Evolutionary conservation across 2,888 invertebrate genomes (phyloP), one percentile per base, ranked within the genome.

Genomic region (Amphimallon solstitiale): DNA sequence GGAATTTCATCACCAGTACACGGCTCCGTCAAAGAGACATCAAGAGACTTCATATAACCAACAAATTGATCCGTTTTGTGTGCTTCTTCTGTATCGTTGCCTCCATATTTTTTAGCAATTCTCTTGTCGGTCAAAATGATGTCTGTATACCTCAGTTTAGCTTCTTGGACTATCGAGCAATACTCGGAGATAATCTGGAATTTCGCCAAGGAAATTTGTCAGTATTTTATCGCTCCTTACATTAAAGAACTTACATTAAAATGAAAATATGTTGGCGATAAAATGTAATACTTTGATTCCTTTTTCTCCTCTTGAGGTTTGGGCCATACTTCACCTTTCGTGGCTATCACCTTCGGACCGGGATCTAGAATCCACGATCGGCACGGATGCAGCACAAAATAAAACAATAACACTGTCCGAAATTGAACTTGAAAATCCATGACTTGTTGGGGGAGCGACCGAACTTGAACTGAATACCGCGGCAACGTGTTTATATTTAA

Each of bases 271-370:
- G 81, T 75, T 1, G 86, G 85, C 62, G 85, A 76, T 34, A 87
- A 79, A 54, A 82, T 76, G 71, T 83, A 84, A 79, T 80, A 86
- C 3, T 79, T 76, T 14, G 79, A 74, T 38, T 77, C 74, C 71
- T 83, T 83, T 43, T 77, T 76, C 76, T 87, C 86, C 1, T 81
- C 71, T 68, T 86, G 86, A 0, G 91, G 90, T 75, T 85, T 82
- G 0, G 92, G 92, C 91, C 92, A 92, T 0, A 89, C 85, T 78
- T 87, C 86, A 0, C 91, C 91, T 67, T 84, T 83, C 0, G 89
- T 88, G 0, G 88, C 83, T 0, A 79, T 82, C 10, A 85, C 84
- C 75, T 76, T 79, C 0, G 87, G 85, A 0, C 88, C 88, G 10
- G 84, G 79, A 40, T 83, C 77, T 2, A 82, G 68, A 19, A 75